These are phyloP conservation scores for Hyles lineata DNA, from an alignment of 2,888 invertebrate species.

Conservation along the genomic window DNA sequence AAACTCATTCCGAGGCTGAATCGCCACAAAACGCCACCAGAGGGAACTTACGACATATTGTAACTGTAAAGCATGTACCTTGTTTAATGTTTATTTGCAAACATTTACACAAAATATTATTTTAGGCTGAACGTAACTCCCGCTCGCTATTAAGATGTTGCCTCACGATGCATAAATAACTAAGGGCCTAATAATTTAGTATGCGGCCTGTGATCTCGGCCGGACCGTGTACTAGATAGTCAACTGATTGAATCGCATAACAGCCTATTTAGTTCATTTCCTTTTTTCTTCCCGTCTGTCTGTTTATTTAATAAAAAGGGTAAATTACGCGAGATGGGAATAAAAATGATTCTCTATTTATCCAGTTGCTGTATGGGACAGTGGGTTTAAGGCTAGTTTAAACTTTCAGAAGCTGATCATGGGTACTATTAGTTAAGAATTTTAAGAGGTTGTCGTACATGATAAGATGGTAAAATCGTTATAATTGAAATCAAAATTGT, in stretches of 20 bases:
- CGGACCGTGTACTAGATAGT: conserved; percentile 67
- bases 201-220: conserved; percentile 76
- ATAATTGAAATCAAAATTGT: no score
- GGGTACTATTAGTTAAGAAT: no score
- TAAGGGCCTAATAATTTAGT: conserved; percentile 81
- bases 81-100: conserved; percentile 83
- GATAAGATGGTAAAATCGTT: no score
- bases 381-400: no score
- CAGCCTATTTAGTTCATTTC: conserved; percentile 70
- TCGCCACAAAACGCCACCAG: conserved; percentile 60
- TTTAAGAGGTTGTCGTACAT: no score
- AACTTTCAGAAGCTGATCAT: no score
- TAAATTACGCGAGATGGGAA: conserved; percentile 25
- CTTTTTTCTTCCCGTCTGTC: conserved; percentile 47
- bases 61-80: conserved; percentile 66
- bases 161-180: conserved; percentile 82
- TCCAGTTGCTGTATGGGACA: neutral
- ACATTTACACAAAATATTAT: conserved; percentile 83
- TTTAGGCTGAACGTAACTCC: conserved; percentile 82
- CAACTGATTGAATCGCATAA: conserved; percentile 76
- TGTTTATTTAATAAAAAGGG: conserved; percentile 32
- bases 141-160: conserved; percentile 80
- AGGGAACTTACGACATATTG: conserved; percentile 70
- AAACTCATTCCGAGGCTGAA: conserved; percentile 70
- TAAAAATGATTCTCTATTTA: neutral